Evolutionary conservation across 2,113 vertebrate species (phyloP).

Genomic region (Sorex fumeus): DNA sequence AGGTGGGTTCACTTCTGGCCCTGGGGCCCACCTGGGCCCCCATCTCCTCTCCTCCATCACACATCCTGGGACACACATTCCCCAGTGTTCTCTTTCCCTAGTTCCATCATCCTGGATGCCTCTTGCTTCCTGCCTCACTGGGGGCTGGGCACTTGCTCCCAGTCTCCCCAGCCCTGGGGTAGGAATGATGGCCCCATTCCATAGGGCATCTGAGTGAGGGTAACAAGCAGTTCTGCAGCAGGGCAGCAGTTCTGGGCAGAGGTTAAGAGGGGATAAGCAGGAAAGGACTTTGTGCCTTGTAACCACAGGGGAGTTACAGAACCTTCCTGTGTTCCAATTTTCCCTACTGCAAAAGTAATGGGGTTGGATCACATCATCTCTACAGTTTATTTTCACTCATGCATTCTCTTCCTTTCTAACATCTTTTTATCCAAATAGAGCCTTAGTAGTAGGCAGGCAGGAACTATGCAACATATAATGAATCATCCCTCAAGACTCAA

Average conservation of each 20-base stretch:
- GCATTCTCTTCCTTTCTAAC: slow-evolving; percentile 7
- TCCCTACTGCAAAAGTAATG: neutral
- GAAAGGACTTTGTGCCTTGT: neutral
- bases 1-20: neutral
- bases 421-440: neutral
- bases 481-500: neutral
- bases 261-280: no score
- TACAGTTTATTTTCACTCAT: slow-evolving; percentile 17
- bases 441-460: neutral
- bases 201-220: neutral
- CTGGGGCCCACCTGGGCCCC: neutral
- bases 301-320: slow-evolving; percentile 13
- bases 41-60: neutral
- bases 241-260: neutral
- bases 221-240: neutral
- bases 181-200: neutral
- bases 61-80: neutral
- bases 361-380: neutral
- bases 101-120: accelerated
- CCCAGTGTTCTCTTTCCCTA: neutral
- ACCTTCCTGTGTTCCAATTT: slow-evolving; percentile 7
- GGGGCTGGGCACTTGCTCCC: neutral
- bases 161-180: neutral
- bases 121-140: neutral
- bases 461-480: neutral